Conservation (phyloP, 1,140 invertebrate genomes). For the Rhyzopertha dominica region DNA sequence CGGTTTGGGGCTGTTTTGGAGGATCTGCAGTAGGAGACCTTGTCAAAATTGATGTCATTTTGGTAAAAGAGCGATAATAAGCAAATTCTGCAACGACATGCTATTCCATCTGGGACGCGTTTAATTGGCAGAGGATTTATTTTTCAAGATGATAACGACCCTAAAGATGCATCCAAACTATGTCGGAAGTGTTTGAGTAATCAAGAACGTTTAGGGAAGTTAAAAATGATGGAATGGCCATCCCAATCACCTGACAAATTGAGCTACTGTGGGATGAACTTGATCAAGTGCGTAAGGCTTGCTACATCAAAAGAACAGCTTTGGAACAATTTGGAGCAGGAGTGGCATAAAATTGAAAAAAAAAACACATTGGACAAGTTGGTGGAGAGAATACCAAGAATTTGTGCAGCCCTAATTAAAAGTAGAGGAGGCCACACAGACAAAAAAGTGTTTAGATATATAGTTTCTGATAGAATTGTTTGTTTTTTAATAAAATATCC, state of each 20-base stretch:
- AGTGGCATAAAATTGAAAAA: slow-evolving; percentile 16
- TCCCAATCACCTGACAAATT: slow-evolving; percentile 40
- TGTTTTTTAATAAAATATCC: too few species aligned
- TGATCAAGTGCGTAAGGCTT: slow-evolving; percentile 19
- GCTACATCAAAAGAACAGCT: slow-evolving; percentile 12
- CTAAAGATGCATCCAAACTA: too few species aligned
- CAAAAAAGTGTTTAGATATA: too few species aligned
- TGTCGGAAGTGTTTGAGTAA: neutral
- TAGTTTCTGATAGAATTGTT: too few species aligned
- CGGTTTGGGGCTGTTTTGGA: slow-evolving; percentile 41
- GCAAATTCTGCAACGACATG: slow-evolving; percentile 11
- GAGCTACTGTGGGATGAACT: slow-evolving; percentile 37
- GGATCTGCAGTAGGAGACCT: too few species aligned
- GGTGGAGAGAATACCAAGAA: slow-evolving; percentile 1
- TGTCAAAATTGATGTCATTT: slow-evolving; percentile 32
- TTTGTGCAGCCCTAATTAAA: slow-evolving; percentile 6
- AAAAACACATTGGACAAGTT: slow-evolving; percentile 5
- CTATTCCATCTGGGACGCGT: slow-evolving; percentile 9
- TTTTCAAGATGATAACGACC: slow-evolving; percentile 17
- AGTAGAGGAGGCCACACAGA: slow-evolving; percentile 2
- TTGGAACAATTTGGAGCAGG: slow-evolving; percentile 14
- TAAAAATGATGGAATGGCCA: slow-evolving; percentile 28
- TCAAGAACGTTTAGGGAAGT: slow-evolving; percentile 8
- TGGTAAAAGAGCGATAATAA: slow-evolving; percentile 22
- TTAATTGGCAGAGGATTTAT: slow-evolving; percentile 11